These are phyloP conservation scores for Myoxocephalus aenaeus DNA, from an alignment of 2,797 vertebrate species.

Conservation along the genomic window DNA sequence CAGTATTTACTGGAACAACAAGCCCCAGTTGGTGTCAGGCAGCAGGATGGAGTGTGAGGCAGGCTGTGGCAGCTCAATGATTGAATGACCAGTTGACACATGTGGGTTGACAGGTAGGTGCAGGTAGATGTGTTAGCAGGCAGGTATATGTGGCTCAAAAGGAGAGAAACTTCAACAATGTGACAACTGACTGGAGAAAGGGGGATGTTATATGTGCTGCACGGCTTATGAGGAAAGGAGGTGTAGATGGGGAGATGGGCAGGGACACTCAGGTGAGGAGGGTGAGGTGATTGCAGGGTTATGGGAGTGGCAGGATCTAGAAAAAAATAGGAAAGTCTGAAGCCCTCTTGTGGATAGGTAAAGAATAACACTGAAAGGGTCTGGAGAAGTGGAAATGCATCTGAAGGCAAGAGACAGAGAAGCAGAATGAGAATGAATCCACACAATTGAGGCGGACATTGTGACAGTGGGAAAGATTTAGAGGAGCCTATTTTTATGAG, in stretches of 20 bases:
- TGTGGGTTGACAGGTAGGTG: not conserved
- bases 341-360: not conserved
- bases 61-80: not conserved
- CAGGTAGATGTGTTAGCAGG: not conserved
- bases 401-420: not conserved
- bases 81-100: not conserved
- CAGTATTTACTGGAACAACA: not conserved
- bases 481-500: slow-evolving; percentile 1
- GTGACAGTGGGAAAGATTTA: not conserved
- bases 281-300: not conserved
- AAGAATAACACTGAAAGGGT: not conserved
- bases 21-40: not conserved
- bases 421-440: not conserved
- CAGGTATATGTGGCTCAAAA: not conserved
- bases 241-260: not conserved
- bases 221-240: not conserved
- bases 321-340: not conserved
- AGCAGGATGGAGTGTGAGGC: not conserved
- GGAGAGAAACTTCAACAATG: not conserved
- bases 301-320: slow-evolving; percentile 1
- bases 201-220: not conserved
- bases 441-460: not conserved
- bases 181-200: not conserved
- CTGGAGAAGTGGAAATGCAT: not conserved
- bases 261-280: not conserved